A percentile compares a stretch with the other conserved stretches of the same genome.
phyloP scores from a whole-genome alignment of 2,797 vertebrate species.

The Champsocephalus gunnari region DNA sequence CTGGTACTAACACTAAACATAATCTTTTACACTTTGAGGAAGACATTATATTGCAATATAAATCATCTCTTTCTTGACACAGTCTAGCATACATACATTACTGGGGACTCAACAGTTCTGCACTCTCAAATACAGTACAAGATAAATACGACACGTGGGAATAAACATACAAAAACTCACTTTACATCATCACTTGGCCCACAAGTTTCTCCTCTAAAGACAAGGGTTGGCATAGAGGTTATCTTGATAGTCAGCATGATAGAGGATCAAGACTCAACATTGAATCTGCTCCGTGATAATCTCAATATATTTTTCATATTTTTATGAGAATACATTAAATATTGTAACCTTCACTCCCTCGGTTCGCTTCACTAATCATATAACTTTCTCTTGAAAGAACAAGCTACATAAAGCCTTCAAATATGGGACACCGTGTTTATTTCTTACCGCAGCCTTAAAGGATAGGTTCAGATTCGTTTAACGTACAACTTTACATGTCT shows the following conservation, averaged over 20 bases:
- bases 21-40: conserved; percentile 45
- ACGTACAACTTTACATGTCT: no score
- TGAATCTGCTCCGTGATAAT: conserved; percentile 24
- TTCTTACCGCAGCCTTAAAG: conserved; percentile 23
- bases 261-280: conserved; percentile 8
- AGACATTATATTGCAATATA: conserved; percentile 56
- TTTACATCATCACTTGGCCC: conserved; percentile 36
- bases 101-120: conserved; percentile 1
- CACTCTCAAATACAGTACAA: conserved; percentile 56
- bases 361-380: conserved; percentile 33
- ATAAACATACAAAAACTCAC: conserved; percentile 45
- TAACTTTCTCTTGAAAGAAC: conserved; percentile 32
- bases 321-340: conserved; percentile 17
- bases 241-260: conserved; percentile 21
- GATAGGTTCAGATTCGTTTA: conserved; percentile 11
- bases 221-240: conserved; percentile 30
- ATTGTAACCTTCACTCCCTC: conserved; percentile 22
- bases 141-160: conserved; percentile 43
- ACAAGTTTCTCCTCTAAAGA: conserved; percentile 19
- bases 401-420: conserved; percentile 45
- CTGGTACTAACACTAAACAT: conserved; percentile 40
- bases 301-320: conserved; percentile 16
- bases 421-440: conserved; percentile 23
- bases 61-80: conserved; percentile 35
- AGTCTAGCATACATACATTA: conserved; percentile 29